Base-by-base conservation (phyloP, 2,888 invertebrate species). In the Lasioglossum zephyrum region DNA sequence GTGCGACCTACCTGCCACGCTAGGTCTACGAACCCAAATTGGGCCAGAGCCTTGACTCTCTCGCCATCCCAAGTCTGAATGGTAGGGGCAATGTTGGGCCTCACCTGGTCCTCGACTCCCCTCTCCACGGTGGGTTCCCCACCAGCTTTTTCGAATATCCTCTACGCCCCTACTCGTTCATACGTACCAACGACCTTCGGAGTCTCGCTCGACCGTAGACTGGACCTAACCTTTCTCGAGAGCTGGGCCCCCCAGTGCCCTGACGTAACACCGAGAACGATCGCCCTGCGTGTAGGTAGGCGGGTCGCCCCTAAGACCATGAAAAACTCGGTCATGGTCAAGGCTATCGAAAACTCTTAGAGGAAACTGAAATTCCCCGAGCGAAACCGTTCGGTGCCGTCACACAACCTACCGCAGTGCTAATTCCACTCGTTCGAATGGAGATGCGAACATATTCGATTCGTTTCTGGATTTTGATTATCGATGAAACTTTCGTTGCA, bases 21-120 rank as follows among this genome's bases (percentile, higher is more conserved):
- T 89, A 91, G 93, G 93, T 93, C 94, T 93, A 93, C 90, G 94
- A 93, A 94, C 93, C 87, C 90, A 85, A 93, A 93, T 93, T 94
- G 92, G 94, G 91, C 92, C 93, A 87, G 89, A 89, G 89, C 93
- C 93, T 94, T 93, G 93, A 93, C 93, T 93, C 92, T 89, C 85
- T 26, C 80, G 66, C 31, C 78, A 31, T 60, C 76, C 63, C 84
- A 57, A 79, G 78, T 86, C 72, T 63, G n/a, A 73, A 70, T 53
- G 49, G 69, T 39, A 60, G 57, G 82, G 81, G 74, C 1, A 11
- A n/a, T 53, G 69, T 22, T 69, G 41, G 69, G 66, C 47, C 74
- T 57, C 66, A 47, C 73, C 49, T 63, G 81, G 73, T 49, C 74
- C 82, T 78, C 63, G 22, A 31, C 16, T 26, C 5, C 84, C 66